Evolutionary conservation across 1,140 invertebrate genomes (phyloP).

Genomic region (Brachionus plicatilis): DNA sequence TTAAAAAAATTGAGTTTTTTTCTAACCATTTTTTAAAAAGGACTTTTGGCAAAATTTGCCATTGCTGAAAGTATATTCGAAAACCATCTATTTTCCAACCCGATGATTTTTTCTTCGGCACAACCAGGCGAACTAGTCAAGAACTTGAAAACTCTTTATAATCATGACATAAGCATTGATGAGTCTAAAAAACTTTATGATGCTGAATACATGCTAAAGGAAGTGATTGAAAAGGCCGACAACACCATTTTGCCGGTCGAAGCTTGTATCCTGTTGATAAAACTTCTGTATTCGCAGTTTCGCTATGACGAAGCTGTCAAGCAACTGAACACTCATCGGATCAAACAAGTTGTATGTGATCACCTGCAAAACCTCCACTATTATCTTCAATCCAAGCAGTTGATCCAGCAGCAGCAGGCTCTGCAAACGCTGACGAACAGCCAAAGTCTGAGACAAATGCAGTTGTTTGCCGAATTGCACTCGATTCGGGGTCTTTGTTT

Average conservation of each 20-base stretch:
- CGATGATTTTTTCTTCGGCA: background rate
- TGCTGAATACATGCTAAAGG: constrained; percentile 1
- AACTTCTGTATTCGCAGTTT: constrained; percentile 24
- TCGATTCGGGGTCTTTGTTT: constrained; percentile 2
- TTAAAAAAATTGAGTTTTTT: background rate
- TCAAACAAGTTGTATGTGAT: background rate
- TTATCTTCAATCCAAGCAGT: background rate
- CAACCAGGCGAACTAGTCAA: background rate
- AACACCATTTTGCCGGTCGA: background rate
- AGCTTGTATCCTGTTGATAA: background rate
- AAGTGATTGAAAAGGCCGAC: background rate
- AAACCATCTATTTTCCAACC: constrained; percentile 13
- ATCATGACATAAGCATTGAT: background rate
- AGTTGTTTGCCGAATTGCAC: constrained; percentile 12
- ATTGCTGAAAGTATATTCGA: constrained; percentile 15
- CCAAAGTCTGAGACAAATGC: constrained; percentile 1
- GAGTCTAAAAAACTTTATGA: constrained; percentile 1
- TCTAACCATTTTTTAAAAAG: background rate
- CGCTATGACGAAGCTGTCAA: constrained; percentile 23
- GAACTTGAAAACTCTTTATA: background rate
- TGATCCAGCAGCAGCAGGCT: background rate
- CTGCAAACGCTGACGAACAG: background rate
- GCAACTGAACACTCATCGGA: background rate
- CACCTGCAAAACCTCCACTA: background rate
- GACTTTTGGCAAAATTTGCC: background rate